Evolutionary conservation across 1,140 invertebrate species (phyloP).

Genomic region (Drosophila nasuta): DNA sequence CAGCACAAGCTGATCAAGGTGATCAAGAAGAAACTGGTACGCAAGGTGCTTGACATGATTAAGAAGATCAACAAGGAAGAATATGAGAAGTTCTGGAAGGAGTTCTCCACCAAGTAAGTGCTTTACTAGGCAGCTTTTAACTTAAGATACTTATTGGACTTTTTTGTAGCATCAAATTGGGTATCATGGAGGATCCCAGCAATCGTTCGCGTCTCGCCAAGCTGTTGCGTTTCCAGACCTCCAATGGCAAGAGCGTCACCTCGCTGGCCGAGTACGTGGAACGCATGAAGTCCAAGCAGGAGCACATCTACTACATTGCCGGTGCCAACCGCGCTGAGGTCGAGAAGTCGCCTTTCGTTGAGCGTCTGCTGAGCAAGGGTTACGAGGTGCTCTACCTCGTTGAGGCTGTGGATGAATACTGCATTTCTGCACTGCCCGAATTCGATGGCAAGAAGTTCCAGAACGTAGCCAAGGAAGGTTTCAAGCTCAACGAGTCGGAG

Average conservation of each 20-base stretch:
- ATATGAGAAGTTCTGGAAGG: conserved; percentile 99
- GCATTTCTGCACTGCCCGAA: conserved; percentile 98
- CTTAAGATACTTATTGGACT: neutral
- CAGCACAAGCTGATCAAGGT: conserved; percentile 99
- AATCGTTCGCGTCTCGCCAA: conserved; percentile 98
- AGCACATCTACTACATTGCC: conserved; percentile 98
- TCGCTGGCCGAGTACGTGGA: conserved; percentile 95
- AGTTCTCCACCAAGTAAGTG: conserved; percentile 97
- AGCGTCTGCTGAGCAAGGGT: conserved; percentile 95
- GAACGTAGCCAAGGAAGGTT: conserved; percentile 99
- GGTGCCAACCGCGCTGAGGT: conserved; percentile 95
- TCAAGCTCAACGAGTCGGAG: conserved; percentile 94
- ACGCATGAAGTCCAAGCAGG: conserved; percentile 99
- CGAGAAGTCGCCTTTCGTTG: conserved; percentile 97
- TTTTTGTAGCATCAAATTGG: conserved; percentile 93
- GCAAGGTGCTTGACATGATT: conserved; percentile 99
- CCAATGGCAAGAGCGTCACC: conserved; percentile 89
- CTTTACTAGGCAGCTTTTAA: neutral
- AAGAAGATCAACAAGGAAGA: conserved; percentile 97
- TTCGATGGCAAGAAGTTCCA: conserved; percentile 99
- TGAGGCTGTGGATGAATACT: conserved; percentile 99
- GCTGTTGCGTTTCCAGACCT: conserved; percentile 96
- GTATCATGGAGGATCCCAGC: conserved; percentile 98
- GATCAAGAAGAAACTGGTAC: conserved; percentile 99
- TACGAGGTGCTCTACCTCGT: conserved; percentile 98